Base-by-base conservation (phyloP, 1,140 invertebrate species). In the Drosophila rhopaloa region DNA sequence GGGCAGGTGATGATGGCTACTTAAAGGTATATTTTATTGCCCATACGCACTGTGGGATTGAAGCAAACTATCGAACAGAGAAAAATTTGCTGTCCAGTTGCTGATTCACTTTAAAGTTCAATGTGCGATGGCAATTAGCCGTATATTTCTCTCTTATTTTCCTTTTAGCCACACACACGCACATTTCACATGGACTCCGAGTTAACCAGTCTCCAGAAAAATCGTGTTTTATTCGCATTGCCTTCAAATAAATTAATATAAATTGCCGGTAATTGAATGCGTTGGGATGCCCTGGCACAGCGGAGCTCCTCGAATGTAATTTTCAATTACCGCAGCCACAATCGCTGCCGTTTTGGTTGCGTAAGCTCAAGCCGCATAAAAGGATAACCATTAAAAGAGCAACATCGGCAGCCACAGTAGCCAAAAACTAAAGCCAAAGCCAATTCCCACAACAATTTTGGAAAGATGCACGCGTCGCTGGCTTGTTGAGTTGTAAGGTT, bases 311-410 rank as follows among this genome's bases (percentile, higher is more conserved):
- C 41, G 68, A 79, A 61, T 76, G 83, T 82, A 76, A 86, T 88
- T 81, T 77, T 82, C 79, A 80, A 71, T 65, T 65, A 60, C 74
- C 27, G 54, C 56, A 60, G 38, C 66, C 32, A 13, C 29, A 67
- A 67, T 35, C 53, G 53, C 74, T 59, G 61, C 50, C 60, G 55
- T 14, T 53, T 35, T 65, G 53, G 57, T 86, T 86, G 82, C 82
- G 83, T 85, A 86, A 86, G 83, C 51, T 24, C 47, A 14, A 51
- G 71, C 75, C 67, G 83, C 83, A 88, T 86, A 86, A 86, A 86
- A 86, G 83, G 82, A 86, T 86, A 86, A 86, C 66, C 84, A 86
- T 76, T 81, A 82, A 76, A 84, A 67, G 70, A 79, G 62, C 62
- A 68, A 47, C 43, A 66, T 47, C 32, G 59, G 27, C 57, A 43